Base-by-base conservation (phyloP, 2,888 invertebrate species). In the Brachyptera risi region DNA sequence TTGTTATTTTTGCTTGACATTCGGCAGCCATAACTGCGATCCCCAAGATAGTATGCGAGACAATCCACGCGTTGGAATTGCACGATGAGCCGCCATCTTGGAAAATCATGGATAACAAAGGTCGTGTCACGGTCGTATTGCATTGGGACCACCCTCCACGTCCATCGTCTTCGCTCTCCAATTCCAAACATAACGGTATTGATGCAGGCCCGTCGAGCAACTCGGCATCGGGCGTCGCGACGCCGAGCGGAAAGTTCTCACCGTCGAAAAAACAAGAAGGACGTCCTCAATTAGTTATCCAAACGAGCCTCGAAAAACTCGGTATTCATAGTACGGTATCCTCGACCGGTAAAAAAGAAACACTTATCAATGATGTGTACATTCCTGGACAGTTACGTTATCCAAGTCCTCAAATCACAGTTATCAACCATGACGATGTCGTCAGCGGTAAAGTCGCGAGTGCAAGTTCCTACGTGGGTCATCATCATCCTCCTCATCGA, bases 51-150 rank as follows among this genome's bases (percentile, higher is more conserved):
- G 94, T 95, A 79, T 95, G 94, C 85, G 95, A 95, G 83, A 94
- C 95, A 74, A 93, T 95, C 77, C 91, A 92, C 83, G 92, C 93
- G 69, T 82, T 95, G 82, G 92, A 94, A 80, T 82, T 95, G 76
- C 93, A 93, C 82, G 92, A 93, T 90, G 93, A 94, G 80, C 92
- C 93, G 76, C 94, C 95, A 75, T 92, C 93, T 80, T 95, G 95
- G 95, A 95, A 95, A 81, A 94, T 95, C 82, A 94, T 94, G 93
- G 95, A 95, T 87, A 93, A 93, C 85, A 92, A 93, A 83, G 95
- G 94, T 77, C 88, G 93, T 77, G 92, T 95, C 81, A 95, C 95
- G 73, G 93, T 95, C 81, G 94, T 95, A 76, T 82, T 95, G 77
- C 93, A 95, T 80, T 95, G 95, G 95, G 95, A 95, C 83, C 93